phyloP scores from a whole-genome alignment of 1,140 invertebrate species.

The Elymnias hypermnestra region DNA sequence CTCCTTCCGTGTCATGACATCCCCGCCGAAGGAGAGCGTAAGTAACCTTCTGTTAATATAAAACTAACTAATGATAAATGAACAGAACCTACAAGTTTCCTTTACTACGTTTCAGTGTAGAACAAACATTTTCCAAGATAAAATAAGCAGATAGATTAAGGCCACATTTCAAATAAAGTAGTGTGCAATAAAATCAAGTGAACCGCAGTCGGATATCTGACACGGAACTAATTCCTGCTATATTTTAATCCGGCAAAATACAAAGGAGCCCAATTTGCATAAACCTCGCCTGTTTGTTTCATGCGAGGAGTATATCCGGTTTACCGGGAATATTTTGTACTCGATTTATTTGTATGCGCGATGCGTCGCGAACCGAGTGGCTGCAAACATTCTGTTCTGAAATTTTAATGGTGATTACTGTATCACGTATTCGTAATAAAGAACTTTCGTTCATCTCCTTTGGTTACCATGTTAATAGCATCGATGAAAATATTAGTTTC shows the following conservation, averaged over 20 bases:
- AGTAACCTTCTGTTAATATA: too few species aligned
- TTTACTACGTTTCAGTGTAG: too few species aligned
- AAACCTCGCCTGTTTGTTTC: slow-evolving; percentile 71
- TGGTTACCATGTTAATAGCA: too few species aligned
- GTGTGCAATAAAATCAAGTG: slow-evolving; percentile 55
- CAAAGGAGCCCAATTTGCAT: slow-evolving; percentile 74
- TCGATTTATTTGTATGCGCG: slow-evolving; percentile 59
- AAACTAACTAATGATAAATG: too few species aligned
- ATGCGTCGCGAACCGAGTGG: slow-evolving; percentile 22
- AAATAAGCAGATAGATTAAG: slow-evolving; percentile 28
- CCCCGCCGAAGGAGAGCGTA: too few species aligned
- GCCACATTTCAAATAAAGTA: slow-evolving; percentile 49
- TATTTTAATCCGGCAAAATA: slow-evolving; percentile 73
- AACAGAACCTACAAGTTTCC: too few species aligned
- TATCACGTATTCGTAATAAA: slow-evolving; percentile 20
- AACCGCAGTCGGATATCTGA: slow-evolving; percentile 59
- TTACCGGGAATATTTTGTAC: slow-evolving; percentile 60
- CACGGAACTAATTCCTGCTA: slow-evolving; percentile 71
- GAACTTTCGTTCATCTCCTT: too few species aligned
- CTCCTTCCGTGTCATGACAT: too few species aligned
- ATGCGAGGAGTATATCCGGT: slow-evolving; percentile 69
- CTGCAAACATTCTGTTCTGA: slow-evolving; percentile 28
- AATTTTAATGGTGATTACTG: slow-evolving; percentile 33
- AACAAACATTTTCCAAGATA: slow-evolving; percentile 17
- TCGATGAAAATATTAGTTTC: too few species aligned